These are phyloP conservation scores for Leuctra nigra DNA, from an alignment of 2,888 invertebrate genomes.

Conservation along the genomic window DNA sequence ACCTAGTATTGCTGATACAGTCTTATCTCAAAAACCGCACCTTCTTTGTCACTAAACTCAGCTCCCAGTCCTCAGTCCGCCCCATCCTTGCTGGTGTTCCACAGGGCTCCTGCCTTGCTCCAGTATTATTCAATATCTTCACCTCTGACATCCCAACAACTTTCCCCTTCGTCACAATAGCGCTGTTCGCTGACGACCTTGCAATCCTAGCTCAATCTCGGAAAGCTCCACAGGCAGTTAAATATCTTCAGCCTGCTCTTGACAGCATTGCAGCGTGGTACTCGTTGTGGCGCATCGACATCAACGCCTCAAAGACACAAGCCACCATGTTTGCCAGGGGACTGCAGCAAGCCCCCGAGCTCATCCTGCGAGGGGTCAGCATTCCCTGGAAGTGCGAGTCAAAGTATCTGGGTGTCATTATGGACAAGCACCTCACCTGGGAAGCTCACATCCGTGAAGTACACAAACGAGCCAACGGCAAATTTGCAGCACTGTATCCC, in stretches of 20 bases:
- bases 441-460: too few relatives aligned
- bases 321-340: slow-evolving; percentile 1
- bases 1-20: neutral
- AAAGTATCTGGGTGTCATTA: slow-evolving; percentile 6
- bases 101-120: slow-evolving; percentile 17
- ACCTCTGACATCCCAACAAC: slow-evolving; percentile 11
- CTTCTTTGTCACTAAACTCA: neutral
- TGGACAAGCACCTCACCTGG: slow-evolving; percentile 9
- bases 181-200: slow-evolving; percentile 7
- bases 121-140: slow-evolving; percentile 9
- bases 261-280: slow-evolving; percentile 1
- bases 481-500: too few relatives aligned
- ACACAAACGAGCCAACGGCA: neutral
- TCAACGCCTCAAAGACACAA: neutral
- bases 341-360: neutral
- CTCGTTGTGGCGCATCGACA: neutral
- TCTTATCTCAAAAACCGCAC: neutral
- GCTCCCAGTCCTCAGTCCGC: neutral
- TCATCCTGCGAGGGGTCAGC: neutral
- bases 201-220: neutral
- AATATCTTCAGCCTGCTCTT: neutral
- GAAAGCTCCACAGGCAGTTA: neutral
- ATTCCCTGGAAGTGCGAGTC: neutral
- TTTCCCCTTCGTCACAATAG: neutral
- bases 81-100: slow-evolving; percentile 9